Evolutionary conservation across 1,140 invertebrate genomes (phyloP).

Genomic region (Hermatobates lingyangjiaoensis): DNA sequence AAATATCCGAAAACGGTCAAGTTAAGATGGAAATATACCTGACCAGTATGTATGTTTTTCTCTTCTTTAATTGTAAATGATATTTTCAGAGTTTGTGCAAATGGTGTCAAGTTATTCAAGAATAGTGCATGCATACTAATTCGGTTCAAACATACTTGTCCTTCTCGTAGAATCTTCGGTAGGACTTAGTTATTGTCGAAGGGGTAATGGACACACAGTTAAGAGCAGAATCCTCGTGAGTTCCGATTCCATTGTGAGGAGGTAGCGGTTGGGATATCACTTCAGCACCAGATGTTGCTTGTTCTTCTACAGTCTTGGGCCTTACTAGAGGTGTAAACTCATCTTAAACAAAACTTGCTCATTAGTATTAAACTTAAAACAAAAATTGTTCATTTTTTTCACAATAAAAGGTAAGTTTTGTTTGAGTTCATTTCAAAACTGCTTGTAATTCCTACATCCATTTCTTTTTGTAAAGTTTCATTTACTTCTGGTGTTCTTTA

Average conservation of each 20-base stretch:
- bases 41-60: neutral
- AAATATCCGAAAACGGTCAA: neutral
- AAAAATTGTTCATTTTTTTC: no score
- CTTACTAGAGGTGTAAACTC: constrained; percentile 25
- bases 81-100: neutral
- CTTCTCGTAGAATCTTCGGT: constrained; percentile 13
- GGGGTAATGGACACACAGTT: constrained; percentile 35
- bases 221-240: constrained; percentile 66
- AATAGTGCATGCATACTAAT: neutral
- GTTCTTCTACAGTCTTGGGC: constrained; percentile 12
- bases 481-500: no score
- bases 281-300: neutral
- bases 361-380: no score
- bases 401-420: no score
- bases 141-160: no score
- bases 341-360: no score
- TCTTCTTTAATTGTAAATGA: neutral
- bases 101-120: neutral
- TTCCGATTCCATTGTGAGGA: constrained; percentile 76
- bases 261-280: constrained; percentile 32
- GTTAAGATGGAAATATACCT: neutral
- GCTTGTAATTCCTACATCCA: no score
- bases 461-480: no score
- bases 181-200: constrained; percentile 7
- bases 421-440: no score